Evolutionary conservation across 2,888 invertebrate genomes (phyloP), one percentile per base, ranked within the genome.

Genomic region (Plagiodera versicolora): DNA sequence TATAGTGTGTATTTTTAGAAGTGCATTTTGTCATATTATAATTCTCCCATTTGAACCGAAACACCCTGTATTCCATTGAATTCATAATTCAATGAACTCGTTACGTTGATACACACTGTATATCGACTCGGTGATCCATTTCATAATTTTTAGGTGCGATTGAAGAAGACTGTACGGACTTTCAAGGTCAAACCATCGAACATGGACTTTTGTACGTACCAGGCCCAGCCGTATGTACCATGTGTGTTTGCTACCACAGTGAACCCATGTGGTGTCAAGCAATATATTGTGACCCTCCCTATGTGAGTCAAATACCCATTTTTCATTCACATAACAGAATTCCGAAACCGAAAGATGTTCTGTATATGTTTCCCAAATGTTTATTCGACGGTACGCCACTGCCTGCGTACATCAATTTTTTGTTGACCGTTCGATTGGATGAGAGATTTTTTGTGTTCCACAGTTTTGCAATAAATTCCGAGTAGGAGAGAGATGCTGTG

Each of bases 251-350:
- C 81, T 92, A 92, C 82, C 91, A 92, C 81, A 89, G 90, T 24
- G 87, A 90, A 76, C 92, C 92, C 52, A 88, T 89, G 85, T 92
- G 92, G 92, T 92, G 92, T 80, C 89, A 91, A 80, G 90, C 92
- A 54, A 92, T 92, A 75, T 92, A 90, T 81, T 92, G 92, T 80
- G 89, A 91, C 78, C 92, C 92, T 58, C 92, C 92, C 69, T 91
- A 90, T 80, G 92, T 92, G 77, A 88, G 91, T 86, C 76, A 51
- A 50, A 47, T 14, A 39, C 18, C 14, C 39, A 59, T 3, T 19
- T n/a, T n/a, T n/a, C n/a, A n/a, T n/a, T 24, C 6, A 24, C 6
- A 24, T 24, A 3, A 24, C 24, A 6, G 9, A 30, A 16, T 14
- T 1, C 10, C 11, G 19, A 20, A 19, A 49, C 19, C 14, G 18